phyloP scores from a whole-genome alignment of 2,888 invertebrate genomes.

The Lymantria dispar region DNA sequence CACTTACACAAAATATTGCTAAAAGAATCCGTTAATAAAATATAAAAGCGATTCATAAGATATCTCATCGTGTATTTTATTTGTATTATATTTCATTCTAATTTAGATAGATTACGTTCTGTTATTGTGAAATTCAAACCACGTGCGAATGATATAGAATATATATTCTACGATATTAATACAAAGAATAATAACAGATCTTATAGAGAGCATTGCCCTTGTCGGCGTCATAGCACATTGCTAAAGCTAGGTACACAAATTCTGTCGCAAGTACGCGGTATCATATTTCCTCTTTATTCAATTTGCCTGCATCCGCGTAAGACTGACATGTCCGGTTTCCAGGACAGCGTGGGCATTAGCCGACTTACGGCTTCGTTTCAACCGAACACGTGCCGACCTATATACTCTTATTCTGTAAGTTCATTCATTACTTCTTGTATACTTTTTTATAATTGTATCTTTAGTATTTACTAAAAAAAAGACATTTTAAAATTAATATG shows the following conservation, averaged over 20 bases:
- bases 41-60: no score
- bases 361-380: conserved; percentile 34
- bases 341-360: conserved; percentile 52
- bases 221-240: conserved; percentile 19
- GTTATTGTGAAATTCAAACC: neutral
- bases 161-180: neutral
- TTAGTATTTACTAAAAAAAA: no score
- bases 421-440: conserved; percentile 7
- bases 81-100: no score
- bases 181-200: conserved; percentile 7
- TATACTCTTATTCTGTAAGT: conserved; percentile 19
- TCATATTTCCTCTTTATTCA: conserved; percentile 74
- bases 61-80: no score
- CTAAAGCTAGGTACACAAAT: conserved; percentile 31
- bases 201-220: conserved; percentile 40
- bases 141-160: neutral
- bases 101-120: no score
- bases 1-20: no score
- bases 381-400: conserved; percentile 34
- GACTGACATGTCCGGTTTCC: conserved; percentile 61
- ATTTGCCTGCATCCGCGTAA: conserved; percentile 55
- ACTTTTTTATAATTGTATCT: no score
- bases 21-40: no score
- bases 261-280: conserved; percentile 51
- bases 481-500: no score